Base-by-base conservation (phyloP, 2,888 invertebrate species). In the Pammene fasciana region DNA sequence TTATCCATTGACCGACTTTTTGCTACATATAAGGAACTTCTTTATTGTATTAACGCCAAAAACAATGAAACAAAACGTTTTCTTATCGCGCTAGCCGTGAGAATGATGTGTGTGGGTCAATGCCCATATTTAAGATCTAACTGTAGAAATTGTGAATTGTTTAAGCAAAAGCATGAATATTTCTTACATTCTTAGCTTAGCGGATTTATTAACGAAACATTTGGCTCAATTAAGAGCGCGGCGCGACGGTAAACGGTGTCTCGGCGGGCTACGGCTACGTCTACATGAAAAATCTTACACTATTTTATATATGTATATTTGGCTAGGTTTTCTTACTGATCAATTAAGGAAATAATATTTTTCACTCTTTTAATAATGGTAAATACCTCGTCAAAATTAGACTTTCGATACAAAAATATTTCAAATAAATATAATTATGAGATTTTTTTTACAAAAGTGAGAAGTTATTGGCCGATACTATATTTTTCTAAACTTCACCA, bases 1-100 rank as follows among this genome's bases (percentile, higher is more conserved):
- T 86, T 82, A 78, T 76, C 75, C 81, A 86, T 86, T 88, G 82
- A 86, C 80, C 80, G 81, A 85, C 82, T 88, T 87, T 80, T 87
- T 86, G 79, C 76, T 67, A 60, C 68, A 72, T 74, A 72, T 74
- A 75, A 75, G 74, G 72, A 74, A 76, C 72, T 71, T 74, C 74
- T 72, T 67, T 60, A 75, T 72, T 67, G 70, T 75, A 73, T 74
- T 74, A 74, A 75, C 75, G 73, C 70, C 74, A 74, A 74, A 73
- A 71, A 72, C 70, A 67, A 71, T 67, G 67, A 61, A 61, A 71
- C 67, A 67, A 71, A 71, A 71, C 67, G 62, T 71, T 67, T 62
- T 67, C 71, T 67, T 70, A 70, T 70, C 70, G 65, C 70, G 64
- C 57, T 43, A 65, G 52, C 14, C 68, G 60, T 70, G 70, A 59